These are phyloP conservation scores for Botia almorhae DNA, from an alignment of 2,797 vertebrate species.

Conservation along the genomic window DNA sequence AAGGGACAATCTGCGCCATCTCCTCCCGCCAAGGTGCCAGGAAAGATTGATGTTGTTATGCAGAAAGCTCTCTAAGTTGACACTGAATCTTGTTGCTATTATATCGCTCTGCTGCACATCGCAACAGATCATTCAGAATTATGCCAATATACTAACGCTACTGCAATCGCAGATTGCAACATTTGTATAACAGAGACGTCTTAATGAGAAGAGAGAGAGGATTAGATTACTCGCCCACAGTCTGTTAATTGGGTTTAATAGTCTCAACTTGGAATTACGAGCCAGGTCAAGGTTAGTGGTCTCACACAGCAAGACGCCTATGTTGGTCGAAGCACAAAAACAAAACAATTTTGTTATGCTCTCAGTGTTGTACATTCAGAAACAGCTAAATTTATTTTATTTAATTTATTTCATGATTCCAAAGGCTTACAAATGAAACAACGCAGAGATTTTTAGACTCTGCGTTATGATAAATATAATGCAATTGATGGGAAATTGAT, in stretches of 20 bases:
- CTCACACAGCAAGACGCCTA: not conserved
- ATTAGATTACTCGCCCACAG: constrained; percentile 22
- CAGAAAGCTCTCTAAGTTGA: not conserved
- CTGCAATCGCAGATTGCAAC: not conserved
- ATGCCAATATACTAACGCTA: not conserved
- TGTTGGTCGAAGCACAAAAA: constrained; percentile 18
- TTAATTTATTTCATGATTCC: not conserved
- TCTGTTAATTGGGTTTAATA: constrained; percentile 9
- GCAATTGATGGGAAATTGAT: constrained; percentile 40
- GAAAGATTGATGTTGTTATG: constrained; percentile 41
- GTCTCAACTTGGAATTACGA: constrained; percentile 37
- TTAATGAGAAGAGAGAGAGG: not conserved
- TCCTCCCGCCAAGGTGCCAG: constrained; percentile 28
- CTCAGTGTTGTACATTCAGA: not conserved
- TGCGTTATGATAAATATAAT: constrained; percentile 26
- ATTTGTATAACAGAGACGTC: not conserved
- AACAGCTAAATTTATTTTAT: not conserved
- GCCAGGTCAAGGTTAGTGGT: constrained; percentile 25
- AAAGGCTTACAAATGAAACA: constrained; percentile 5
- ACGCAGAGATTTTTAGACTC: constrained; percentile 5
- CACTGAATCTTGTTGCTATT: constrained; percentile 26
- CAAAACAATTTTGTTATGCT: constrained; percentile 4
- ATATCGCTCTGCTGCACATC: constrained; percentile 6
- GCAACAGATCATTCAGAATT: constrained; percentile 14
- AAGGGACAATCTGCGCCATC: constrained; percentile 1